Evolutionary conservation across 1,140 invertebrate species (phyloP), one percentile per base, ranked within the genome.

Genomic region (Musca domestica): DNA sequence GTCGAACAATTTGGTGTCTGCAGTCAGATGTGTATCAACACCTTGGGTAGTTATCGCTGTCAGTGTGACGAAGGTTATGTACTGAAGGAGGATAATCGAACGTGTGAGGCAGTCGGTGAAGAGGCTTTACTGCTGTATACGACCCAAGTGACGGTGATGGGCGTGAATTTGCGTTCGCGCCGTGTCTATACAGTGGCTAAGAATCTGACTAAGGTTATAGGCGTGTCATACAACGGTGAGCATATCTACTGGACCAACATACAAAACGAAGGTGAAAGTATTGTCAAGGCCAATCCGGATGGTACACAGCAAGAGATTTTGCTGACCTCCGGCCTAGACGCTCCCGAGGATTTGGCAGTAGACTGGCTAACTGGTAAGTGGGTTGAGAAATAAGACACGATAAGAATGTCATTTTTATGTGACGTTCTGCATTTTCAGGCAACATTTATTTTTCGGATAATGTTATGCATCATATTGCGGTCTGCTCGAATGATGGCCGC

Each of bases 11-110:
- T 87, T 52, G 90, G 91, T 9, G 82, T 86, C 0, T 99, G 96
- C 73, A 91, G 92, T 66, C 96, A 99, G 77, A 78, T 81, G 58
- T 99, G 96, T 74, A 79, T 85, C 19, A 96, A 98, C 76, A 87
- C 81, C 0, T 83, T 83, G 0, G 95, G 95, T 0, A 88, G 87
- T 1, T 97, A 89, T 76, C 83, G 81, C 6, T 99, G 96, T 76
- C 83, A 84, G 47, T 98, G 96, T 81, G 88, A 91, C 22, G 77
- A 86, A 0, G 90, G 90, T 0, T 98, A 94, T 75, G 84, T 83
- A 19, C 80, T 90, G 22, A 83, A 88, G 67, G 51, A 75, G 0
- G 89, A 95, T 75, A 86, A 85, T 20, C 86, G 83, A 54, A 89
- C 88, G 0, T 97, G 95, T 77, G 91, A 90, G 79, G 78, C 81